Percentiles rank a stretch among this genome's conserved stretches.
These are phyloP conservation scores for Mustela lutreola DNA, from an alignment of 2,113 vertebrate genomes.

Conservation along the genomic window DNA sequence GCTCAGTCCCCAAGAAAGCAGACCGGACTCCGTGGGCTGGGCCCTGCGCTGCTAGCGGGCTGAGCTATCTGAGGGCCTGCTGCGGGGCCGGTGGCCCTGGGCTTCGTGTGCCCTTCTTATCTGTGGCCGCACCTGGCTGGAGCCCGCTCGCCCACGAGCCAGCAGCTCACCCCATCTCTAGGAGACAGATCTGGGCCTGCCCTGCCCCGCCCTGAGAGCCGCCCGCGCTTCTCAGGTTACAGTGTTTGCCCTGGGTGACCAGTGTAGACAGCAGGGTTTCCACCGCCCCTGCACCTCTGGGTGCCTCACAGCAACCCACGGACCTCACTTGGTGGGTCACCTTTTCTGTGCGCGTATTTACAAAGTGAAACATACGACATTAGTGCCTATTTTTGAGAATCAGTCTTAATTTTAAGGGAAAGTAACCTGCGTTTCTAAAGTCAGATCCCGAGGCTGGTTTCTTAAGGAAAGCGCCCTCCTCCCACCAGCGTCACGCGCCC, in stretches of 20 bases:
- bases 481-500: fast-evolving
- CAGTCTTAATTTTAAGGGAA: background rate
- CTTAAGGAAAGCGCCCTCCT: fast-evolving
- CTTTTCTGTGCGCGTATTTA: fast-evolving
- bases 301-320: fast-evolving
- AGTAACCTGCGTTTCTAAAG: background rate
- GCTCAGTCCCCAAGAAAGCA: background rate
- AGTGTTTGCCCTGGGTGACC: background rate
- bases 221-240: background rate
- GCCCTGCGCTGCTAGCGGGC: fast-evolving
- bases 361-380: fast-evolving
- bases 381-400: background rate
- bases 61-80: background rate
- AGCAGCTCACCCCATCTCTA: background rate
- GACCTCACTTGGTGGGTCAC: too few species aligned
- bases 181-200: background rate
- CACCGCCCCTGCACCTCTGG: fast-evolving
- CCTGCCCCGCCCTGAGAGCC: background rate
- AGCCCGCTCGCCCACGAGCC: fast-evolving
- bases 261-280: fast-evolving
- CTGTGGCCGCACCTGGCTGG: conserved; percentile 26
- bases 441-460: fast-evolving
- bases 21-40: background rate
- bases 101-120: conserved; percentile 48
- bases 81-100: background rate